phyloP scores from a whole-genome alignment of 2,888 invertebrate genomes.

The Anoncus sp. region DNA sequence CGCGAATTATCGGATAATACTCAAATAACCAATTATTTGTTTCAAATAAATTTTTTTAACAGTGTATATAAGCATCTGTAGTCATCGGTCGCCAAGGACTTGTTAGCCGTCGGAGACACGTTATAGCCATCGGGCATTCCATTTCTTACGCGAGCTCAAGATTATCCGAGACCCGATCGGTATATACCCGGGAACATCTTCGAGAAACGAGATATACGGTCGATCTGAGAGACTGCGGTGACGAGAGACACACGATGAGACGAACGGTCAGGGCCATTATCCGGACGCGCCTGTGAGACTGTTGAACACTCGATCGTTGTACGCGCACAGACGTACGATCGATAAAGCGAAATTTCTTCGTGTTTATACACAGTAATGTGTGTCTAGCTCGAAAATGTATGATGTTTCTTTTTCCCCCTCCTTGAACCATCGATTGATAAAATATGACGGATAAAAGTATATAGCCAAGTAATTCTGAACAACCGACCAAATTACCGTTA shows the following conservation, averaged over 20 bases:
- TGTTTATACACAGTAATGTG: not conserved
- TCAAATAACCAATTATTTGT: no score
- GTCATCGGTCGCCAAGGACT: slow-evolving; percentile 21
- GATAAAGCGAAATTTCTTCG: slow-evolving; percentile 22
- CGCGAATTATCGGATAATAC: no score
- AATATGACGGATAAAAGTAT: no score
- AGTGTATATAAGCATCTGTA: slow-evolving; percentile 1
- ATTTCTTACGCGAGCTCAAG: slow-evolving; percentile 29
- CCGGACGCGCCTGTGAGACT: slow-evolving; percentile 21
- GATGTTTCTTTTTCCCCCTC: no score
- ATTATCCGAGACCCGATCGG: slow-evolving; percentile 36
- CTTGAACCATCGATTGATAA: no score
- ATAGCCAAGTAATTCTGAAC: no score
- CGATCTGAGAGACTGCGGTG: slow-evolving; percentile 13
- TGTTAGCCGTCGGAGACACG: slow-evolving; percentile 25
- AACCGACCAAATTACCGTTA: no score
- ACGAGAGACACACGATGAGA: slow-evolving; percentile 5
- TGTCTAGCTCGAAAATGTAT: slow-evolving; percentile 9
- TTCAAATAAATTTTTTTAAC: no score
- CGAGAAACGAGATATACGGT: slow-evolving; percentile 14
- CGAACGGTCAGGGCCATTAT: slow-evolving; percentile 31
- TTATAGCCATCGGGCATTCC: slow-evolving; percentile 35
- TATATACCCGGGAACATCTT: slow-evolving; percentile 11
- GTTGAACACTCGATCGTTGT: slow-evolving; percentile 25
- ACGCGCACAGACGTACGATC: slow-evolving; percentile 1